Evolutionary conservation across 1,140 invertebrate genomes (phyloP).

Genomic region (Psix sp.): DNA sequence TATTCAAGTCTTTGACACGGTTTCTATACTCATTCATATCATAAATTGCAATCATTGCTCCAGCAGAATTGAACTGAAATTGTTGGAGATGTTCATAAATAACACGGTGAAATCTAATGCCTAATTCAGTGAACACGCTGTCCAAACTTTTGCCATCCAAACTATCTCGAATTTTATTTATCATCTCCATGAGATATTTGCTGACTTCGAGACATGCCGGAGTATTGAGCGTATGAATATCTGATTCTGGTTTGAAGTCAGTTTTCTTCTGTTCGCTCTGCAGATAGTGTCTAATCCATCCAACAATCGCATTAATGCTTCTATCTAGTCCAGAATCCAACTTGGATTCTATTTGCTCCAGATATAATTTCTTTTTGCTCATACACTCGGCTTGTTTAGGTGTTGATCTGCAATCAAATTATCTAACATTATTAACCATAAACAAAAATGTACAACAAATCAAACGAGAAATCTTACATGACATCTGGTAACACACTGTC

Average conservation of each 20-base stretch:
- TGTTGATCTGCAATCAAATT: slow-evolving; percentile 84
- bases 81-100: slow-evolving; percentile 96
- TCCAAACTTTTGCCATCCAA: slow-evolving; percentile 96
- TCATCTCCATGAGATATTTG: slow-evolving; percentile 87
- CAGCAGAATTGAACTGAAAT: slow-evolving; percentile 96
- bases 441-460: slow-evolving; percentile 9
- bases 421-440: no score
- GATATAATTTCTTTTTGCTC: slow-evolving; percentile 89
- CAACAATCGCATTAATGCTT: slow-evolving; percentile 90
- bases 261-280: slow-evolving; percentile 96
- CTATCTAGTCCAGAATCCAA: slow-evolving; percentile 93
- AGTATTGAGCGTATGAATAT: slow-evolving; percentile 87
- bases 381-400: slow-evolving; percentile 92
- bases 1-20: slow-evolving; percentile 85
- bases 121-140: slow-evolving; percentile 91
- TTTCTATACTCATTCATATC: slow-evolving; percentile 97
- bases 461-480: slow-evolving; percentile 79
- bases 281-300: slow-evolving; percentile 94
- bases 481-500: slow-evolving; percentile 93
- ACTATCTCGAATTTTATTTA: slow-evolving; percentile 87
- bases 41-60: slow-evolving; percentile 97
- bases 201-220: slow-evolving; percentile 91
- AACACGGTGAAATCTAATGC: slow-evolving; percentile 92
- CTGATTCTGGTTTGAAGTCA: slow-evolving; percentile 96
- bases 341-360: slow-evolving; percentile 94